A percentile compares a stretch with the other conserved stretches of the same genome.
Evolutionary conservation across 2,888 invertebrate species (phyloP).

Genomic region (Tribolium freemani): DNA sequence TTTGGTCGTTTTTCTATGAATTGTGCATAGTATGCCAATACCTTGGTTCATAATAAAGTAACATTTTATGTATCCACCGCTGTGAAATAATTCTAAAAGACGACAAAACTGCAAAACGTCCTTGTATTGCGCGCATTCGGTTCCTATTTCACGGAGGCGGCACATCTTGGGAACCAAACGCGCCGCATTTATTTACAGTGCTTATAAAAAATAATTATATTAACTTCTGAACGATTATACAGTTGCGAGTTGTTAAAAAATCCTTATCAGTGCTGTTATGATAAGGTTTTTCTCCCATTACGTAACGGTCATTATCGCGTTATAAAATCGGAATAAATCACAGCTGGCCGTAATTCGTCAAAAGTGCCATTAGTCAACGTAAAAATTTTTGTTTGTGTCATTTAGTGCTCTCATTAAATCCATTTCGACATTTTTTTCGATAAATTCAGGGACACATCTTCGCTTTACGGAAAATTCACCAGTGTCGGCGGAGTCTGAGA

Average conservation of each 20-base stretch:
- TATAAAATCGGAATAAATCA: background rate
- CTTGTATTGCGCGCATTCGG: constrained; percentile 45
- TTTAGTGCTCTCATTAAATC: constrained; percentile 25
- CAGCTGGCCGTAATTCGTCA: background rate
- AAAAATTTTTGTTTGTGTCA: constrained; percentile 39
- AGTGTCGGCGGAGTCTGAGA: constrained; percentile 27
- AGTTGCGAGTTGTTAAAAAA: constrained; percentile 18
- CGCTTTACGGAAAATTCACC: constrained; percentile 30
- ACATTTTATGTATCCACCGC: no score
- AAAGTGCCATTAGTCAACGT: constrained; percentile 12
- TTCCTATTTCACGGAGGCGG: constrained; percentile 21
- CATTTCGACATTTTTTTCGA: constrained; percentile 38
- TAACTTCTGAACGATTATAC: constrained; percentile 9
- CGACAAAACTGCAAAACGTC: constrained; percentile 48
- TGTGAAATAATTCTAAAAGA: constrained; percentile 21
- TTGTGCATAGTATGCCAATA: no score
- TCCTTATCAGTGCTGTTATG: constrained; percentile 19
- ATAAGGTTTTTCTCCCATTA: constrained; percentile 15
- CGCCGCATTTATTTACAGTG: constrained; percentile 30
- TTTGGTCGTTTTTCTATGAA: no score
- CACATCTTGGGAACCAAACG: constrained; percentile 18
- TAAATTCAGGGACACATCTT: constrained; percentile 30
- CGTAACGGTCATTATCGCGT: constrained; percentile 4
- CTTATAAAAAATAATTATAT: constrained; percentile 23
- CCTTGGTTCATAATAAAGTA: no score